Conservation (phyloP, 1,140 invertebrate species). For the Ladona fulva region DNA sequence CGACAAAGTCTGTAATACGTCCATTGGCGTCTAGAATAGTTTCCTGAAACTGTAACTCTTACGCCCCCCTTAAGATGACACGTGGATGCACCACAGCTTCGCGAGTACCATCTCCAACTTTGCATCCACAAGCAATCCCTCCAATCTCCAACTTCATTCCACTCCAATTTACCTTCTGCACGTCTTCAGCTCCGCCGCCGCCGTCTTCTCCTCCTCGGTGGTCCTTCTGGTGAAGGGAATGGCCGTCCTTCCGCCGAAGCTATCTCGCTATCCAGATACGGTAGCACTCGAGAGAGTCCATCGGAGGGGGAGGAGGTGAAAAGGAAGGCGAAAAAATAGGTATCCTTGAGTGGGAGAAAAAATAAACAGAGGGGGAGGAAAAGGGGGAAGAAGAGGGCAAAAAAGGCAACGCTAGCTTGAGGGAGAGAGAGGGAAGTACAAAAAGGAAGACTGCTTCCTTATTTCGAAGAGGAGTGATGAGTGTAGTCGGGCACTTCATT, state of each 20-base stretch:
- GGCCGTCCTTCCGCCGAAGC: neutral
- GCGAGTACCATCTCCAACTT: no score
- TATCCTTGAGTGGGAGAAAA: neutral
- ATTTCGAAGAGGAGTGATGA: conserved; percentile 1
- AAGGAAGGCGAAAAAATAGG: neutral
- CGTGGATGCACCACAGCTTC: no score
- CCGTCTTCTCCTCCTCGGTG: no score
- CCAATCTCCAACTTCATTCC: no score
- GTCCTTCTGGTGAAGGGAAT: neutral
- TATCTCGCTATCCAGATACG: neutral
- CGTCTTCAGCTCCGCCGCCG: no score
- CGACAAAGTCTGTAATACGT: no score
- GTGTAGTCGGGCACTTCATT: neutral
- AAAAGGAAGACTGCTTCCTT: neutral
- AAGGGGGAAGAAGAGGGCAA: neutral
- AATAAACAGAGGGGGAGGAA: neutral
- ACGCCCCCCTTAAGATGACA: no score
- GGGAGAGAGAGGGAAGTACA: neutral
- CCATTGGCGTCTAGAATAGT: no score
- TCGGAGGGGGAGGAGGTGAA: no score
- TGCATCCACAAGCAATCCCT: no score
- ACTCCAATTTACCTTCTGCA: no score
- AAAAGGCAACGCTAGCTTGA: neutral
- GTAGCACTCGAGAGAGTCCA: neutral
- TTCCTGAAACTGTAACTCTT: no score